phyloP scores from a whole-genome alignment of 2,888 invertebrate species.

The Lasius fuliginosus region DNA sequence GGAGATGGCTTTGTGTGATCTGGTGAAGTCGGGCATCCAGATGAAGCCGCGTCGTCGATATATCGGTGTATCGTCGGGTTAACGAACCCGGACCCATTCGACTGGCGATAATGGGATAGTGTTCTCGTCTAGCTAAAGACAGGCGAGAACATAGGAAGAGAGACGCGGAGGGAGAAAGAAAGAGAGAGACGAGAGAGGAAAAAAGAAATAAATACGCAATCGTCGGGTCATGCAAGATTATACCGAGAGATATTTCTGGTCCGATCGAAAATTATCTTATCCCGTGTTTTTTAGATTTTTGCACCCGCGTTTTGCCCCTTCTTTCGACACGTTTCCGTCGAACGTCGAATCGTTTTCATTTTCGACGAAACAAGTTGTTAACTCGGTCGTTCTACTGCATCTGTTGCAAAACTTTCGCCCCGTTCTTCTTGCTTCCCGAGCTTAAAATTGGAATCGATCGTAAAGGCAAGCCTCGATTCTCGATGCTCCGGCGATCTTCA shows the following conservation, averaged over 20 bases:
- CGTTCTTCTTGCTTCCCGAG: neutral
- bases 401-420: conserved; percentile 23
- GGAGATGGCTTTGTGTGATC: conserved; percentile 59
- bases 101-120: conserved; percentile 43
- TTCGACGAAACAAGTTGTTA: conserved; percentile 25
- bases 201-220: neutral
- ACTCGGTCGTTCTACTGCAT: conserved; percentile 25
- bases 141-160: neutral
- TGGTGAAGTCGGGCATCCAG: conserved; percentile 44
- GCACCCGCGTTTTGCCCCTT: neutral
- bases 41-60: conserved; percentile 40
- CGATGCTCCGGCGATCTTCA: neutral
- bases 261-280: neutral
- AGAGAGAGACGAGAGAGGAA: neutral
- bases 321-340: neutral
- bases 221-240: neutral
- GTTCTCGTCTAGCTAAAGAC: conserved; percentile 38
- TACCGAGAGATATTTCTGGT: neutral
- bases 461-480: neutral
- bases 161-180: too few relatives aligned
- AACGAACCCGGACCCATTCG: conserved; percentile 50
- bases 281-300: neutral
- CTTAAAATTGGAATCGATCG: conserved; percentile 22
- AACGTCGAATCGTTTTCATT: conserved; percentile 19
- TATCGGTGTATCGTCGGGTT: conserved; percentile 52